Conservation (phyloP, 2,797 vertebrate species). For the Tapera naevia region DNA sequence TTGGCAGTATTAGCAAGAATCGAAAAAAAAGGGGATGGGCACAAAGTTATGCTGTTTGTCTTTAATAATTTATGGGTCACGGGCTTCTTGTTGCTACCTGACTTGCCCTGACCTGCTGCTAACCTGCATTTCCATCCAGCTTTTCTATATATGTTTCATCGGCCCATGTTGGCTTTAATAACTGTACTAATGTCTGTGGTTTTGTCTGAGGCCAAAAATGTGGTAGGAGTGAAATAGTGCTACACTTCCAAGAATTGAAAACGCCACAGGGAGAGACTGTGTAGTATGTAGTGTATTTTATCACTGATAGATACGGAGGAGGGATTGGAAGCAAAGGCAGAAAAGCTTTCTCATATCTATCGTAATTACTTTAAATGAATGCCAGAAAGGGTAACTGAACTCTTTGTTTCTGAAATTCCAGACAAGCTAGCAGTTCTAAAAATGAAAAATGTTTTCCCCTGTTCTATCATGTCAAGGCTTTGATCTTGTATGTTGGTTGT, state of each 20-base stretch:
- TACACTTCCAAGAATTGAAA: background rate
- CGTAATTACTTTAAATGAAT: background rate
- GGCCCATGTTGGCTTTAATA: background rate
- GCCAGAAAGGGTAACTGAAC: background rate
- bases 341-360: fast-evolving
- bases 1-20: background rate
- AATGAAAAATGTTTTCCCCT: background rate
- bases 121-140: background rate
- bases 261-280: background rate
- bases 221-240: background rate
- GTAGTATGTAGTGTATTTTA: background rate
- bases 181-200: background rate
- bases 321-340: background rate
- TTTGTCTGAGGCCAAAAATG: background rate
- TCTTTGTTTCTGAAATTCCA: background rate
- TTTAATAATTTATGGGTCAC: conserved; percentile 39
- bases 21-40: background rate
- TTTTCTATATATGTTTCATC: background rate
- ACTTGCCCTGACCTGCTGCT: conserved; percentile 16
- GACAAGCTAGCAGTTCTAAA: background rate
- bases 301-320: background rate
- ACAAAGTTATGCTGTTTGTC: background rate
- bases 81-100: background rate
- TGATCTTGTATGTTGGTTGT: background rate
- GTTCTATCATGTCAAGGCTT: background rate